Evolutionary conservation across 92 coral and sea anemone species (phyloP).

Genomic region (Phymanthus crucifer): DNA sequence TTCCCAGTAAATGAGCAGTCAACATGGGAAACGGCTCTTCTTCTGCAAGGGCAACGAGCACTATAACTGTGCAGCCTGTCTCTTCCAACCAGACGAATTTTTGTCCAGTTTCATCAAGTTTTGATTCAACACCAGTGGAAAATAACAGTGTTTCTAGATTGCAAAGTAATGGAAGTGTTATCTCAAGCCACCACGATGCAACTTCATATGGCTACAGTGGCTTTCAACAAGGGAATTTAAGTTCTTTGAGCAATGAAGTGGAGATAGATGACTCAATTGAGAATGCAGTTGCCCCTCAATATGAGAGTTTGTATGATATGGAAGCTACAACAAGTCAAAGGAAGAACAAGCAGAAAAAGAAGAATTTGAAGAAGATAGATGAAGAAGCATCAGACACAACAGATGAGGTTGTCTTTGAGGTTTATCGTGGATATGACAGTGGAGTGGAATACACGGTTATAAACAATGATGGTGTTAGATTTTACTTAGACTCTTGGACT

Average conservation of each 20-base stretch:
- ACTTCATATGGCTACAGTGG: not conserved
- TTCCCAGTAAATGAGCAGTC: not conserved
- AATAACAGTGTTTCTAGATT: not conserved
- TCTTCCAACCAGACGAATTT: constrained; percentile 9
- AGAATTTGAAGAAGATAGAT: not conserved
- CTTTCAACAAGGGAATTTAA: not conserved
- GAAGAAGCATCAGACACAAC: not conserved
- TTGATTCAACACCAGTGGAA: not conserved
- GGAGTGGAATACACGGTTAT: constrained; percentile 69
- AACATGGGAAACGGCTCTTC: constrained; percentile 43
- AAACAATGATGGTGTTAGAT: constrained; percentile 65
- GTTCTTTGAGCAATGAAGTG: not conserved
- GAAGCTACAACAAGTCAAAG: not conserved
- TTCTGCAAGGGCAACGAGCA: constrained; percentile 19
- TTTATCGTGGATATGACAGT: constrained; percentile 43
- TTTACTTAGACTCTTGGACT: constrained; percentile 74
- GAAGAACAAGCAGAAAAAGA: constrained; percentile 4
- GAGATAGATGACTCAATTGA: constrained; percentile 40
- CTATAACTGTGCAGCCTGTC: constrained; percentile 30
- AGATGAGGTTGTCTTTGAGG: constrained; percentile 74
- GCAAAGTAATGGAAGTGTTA: not conserved
- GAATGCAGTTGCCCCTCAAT: constrained; percentile 39
- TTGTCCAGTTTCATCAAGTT: constrained; percentile 1
- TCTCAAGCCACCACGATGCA: not conserved
- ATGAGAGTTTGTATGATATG: not conserved